phyloP scores from a whole-genome alignment of 2,113 vertebrate species.

The Sinocyclocheilus grahami region DNA sequence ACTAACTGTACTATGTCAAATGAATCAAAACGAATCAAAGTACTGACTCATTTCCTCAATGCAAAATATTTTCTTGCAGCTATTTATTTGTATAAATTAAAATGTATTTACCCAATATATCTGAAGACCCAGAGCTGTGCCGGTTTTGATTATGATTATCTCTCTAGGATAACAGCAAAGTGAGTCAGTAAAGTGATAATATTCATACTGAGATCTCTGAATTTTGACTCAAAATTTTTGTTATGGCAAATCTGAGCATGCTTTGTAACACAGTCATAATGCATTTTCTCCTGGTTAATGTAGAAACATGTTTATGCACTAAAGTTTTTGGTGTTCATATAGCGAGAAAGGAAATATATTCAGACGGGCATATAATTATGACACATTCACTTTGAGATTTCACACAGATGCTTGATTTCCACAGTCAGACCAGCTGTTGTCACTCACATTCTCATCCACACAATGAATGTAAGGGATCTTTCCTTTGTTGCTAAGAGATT shows the following conservation, averaged over 20 bases:
- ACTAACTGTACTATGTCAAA: neutral
- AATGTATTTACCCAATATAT: neutral
- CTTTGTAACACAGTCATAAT: neutral
- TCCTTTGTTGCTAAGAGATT: slow-evolving; percentile 12
- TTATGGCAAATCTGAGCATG: neutral
- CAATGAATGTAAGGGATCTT: slow-evolving; percentile 10
- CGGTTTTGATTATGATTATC: slow-evolving; percentile 30
- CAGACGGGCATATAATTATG: neutral
- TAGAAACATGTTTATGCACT: no score
- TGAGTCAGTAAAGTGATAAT: neutral
- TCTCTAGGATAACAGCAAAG: neutral
- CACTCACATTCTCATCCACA: slow-evolving; percentile 31
- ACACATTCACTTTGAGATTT: neutral
- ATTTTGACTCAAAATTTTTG: neutral
- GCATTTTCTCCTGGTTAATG: neutral
- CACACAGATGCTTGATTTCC: neutral
- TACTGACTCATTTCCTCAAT: neutral
- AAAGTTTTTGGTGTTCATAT: neutral
- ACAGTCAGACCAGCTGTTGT: slow-evolving; percentile 5
- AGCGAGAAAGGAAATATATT: neutral
- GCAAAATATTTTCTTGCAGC: neutral
- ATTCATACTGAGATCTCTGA: neutral
- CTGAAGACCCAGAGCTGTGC: slow-evolving; percentile 5
- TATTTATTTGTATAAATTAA: neutral
- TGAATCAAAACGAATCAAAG: neutral